Evolutionary conservation across 2,797 vertebrate species (phyloP).

Genomic region (Decapterus maruadsi): DNA sequence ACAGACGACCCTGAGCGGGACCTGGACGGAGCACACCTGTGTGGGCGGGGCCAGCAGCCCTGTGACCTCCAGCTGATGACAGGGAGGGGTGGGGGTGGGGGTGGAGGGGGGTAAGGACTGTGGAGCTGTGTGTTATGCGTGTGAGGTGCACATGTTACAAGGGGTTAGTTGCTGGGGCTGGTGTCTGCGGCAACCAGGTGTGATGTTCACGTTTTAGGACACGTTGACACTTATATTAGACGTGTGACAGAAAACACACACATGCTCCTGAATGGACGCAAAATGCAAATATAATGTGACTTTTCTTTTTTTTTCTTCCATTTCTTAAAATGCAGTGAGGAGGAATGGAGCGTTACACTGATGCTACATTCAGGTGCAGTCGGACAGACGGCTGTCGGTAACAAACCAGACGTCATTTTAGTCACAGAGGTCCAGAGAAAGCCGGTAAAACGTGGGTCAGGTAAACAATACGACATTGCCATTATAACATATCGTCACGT

Average conservation of each 20-base stretch:
- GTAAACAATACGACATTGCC: no score
- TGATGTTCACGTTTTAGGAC: conserved; percentile 34
- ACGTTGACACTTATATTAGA: conserved; percentile 16
- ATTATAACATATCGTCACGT: no score
- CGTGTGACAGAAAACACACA: conserved; percentile 1
- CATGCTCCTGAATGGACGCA: neutral
- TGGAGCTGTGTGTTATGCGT: conserved; percentile 7
- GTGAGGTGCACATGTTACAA: conserved; percentile 17
- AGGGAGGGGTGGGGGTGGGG: conserved; percentile 40
- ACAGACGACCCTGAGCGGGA: conserved; percentile 52
- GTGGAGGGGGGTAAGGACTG: conserved; percentile 37
- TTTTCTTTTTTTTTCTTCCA: no score
- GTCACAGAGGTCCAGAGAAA: no score
- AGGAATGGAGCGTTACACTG: no score
- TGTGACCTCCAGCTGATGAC: conserved; percentile 81
- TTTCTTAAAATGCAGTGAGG: no score
- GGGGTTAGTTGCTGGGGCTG: conserved; percentile 40
- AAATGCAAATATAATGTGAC: neutral
- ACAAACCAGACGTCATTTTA: no score
- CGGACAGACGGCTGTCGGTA: no score
- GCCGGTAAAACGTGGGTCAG: no score
- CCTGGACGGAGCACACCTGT: conserved; percentile 76
- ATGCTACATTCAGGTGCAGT: no score
- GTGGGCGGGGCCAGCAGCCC: conserved; percentile 69
- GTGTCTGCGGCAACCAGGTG: conserved; percentile 67